Evolutionary conservation across 2,797 vertebrate species (phyloP), one percentile per base, ranked within the genome.

Genomic region (Micropoecilia bifurca): DNA sequence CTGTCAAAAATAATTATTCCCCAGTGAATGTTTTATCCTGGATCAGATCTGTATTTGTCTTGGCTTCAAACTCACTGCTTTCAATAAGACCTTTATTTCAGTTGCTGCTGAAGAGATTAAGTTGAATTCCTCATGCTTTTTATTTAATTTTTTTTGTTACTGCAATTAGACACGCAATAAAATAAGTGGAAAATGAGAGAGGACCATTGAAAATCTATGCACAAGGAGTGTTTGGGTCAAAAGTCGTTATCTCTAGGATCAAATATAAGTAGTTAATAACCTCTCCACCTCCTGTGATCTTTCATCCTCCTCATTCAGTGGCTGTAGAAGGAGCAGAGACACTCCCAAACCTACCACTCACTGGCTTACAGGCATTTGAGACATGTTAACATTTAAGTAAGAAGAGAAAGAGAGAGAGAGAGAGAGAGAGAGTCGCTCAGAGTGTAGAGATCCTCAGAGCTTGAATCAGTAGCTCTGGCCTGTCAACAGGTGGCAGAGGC

Each of bases 401-500:
- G 80, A 85, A 89, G 90, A 86, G 86, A 87, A 79, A 72, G 77
- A 39, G 39, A 39, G 84, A 43, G 25, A 50, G 57, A 78, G 83
- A 80, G 86, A 87, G 90, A 84, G 80, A 71, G 77, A 88, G 81
- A 53, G 25, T 85, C n/a, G 76, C 57, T 80, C 77, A 71, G 76
- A 80, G 76, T 71, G 80, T 28, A 69, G 83, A 28, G 83, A 86
- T 87, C 83, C 90, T 89, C 59, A 18, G 30, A 61, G 28, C 14
- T 33, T 85, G 78, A 83, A 77, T 93, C 81, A 76, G 33, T 83
- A 78, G 82, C 79, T 77, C 74, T 30, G 85, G 77, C 83, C 90
- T 88, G 90, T 95, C 91, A 93, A 94, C 95, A 96, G 96, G 96
- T 96, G 95, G 88, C 83, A 88, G 77, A 86, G 82, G 80, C 75